Percentiles rank a stretch among this genome's conserved stretches.
These are phyloP conservation scores for Heliconius melpomene DNA, from an alignment of 1,140 invertebrate species.

Conservation along the genomic window DNA sequence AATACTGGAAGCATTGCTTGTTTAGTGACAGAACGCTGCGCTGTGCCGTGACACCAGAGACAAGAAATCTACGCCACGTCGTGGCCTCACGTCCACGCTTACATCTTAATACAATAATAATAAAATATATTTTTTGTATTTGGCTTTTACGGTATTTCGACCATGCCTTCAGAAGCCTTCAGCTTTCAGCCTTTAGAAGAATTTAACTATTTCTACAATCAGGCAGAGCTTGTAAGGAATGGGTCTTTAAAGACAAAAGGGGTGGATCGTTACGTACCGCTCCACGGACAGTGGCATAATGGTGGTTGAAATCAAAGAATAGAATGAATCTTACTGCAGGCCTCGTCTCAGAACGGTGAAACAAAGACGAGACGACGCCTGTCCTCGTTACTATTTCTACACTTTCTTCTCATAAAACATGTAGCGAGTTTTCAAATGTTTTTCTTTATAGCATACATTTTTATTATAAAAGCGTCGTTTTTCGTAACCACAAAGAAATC, in stretches of 20 bases:
- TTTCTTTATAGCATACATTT: neutral
- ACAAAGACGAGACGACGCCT: neutral
- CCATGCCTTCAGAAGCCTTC: neutral
- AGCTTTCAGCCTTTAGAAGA: neutral
- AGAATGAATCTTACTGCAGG: neutral
- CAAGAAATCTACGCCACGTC: too few relatives aligned
- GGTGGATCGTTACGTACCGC: neutral
- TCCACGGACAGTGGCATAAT: neutral
- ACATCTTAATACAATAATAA: neutral
- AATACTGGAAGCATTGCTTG: too few relatives aligned
- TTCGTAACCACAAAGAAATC: too few relatives aligned
- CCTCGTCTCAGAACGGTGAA: neutral
- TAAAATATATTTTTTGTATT: neutral
- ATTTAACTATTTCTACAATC: neutral
- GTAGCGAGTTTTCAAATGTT: neutral
- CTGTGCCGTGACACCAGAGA: too few relatives aligned
- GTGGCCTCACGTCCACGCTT: too few relatives aligned
- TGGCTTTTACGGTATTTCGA: neutral
- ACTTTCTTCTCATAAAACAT: neutral
- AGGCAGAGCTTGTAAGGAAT: neutral
- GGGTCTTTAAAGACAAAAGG: conserved; percentile 1
- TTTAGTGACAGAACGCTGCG: too few relatives aligned
- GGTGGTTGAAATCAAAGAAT: conserved; percentile 12
- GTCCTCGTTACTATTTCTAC: neutral
- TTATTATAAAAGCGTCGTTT: neutral